A percentile compares a stretch with the other conserved stretches of the same genome.
Evolutionary conservation across 2,113 vertebrate species (phyloP).

Genomic region (Alectura lathami): DNA sequence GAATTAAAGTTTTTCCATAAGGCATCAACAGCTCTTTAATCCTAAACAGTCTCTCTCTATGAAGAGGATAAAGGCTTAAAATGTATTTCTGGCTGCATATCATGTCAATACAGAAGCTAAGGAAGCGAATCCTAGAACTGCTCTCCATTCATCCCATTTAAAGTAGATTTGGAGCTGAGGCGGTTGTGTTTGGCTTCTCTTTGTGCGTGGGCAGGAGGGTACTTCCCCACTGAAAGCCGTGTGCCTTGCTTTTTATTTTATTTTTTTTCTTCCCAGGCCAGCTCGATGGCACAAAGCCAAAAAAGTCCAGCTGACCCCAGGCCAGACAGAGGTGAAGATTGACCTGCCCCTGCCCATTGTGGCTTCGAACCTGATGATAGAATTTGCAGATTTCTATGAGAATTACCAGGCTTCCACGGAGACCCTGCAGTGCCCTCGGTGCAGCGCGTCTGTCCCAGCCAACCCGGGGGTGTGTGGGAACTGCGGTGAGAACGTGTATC

Average conservation of each 20-base stretch:
- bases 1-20: slow-evolving; percentile 68
- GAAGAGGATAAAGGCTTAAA: slow-evolving; percentile 67
- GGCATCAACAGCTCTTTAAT: slow-evolving; percentile 66
- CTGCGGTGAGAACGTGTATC: slow-evolving; percentile 97
- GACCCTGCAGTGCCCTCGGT: slow-evolving; percentile 96
- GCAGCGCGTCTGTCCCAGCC: slow-evolving; percentile 95
- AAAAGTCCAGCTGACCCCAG: slow-evolving; percentile 94
- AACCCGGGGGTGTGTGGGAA: slow-evolving; percentile 98
- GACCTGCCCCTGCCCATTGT: slow-evolving; percentile 95
- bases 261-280: slow-evolving; percentile 81
- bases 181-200: not conserved
- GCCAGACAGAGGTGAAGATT: slow-evolving; percentile 97
- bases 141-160: slow-evolving; percentile 52
- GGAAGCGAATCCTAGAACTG: slow-evolving; percentile 40
- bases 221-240: not conserved
- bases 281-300: slow-evolving; percentile 99
- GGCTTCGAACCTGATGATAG: slow-evolving; percentile 98
- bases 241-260: not conserved
- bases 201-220: not conserved
- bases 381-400: slow-evolving; percentile 98
- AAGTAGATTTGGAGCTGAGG: slow-evolving; percentile 55
- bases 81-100: slow-evolving; percentile 68
- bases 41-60: slow-evolving; percentile 56
- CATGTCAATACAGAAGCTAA: slow-evolving; percentile 61
- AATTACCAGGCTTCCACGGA: slow-evolving; percentile 98